Conservation (phyloP, 2,113 vertebrate species). For the Abramis brama region DNA sequence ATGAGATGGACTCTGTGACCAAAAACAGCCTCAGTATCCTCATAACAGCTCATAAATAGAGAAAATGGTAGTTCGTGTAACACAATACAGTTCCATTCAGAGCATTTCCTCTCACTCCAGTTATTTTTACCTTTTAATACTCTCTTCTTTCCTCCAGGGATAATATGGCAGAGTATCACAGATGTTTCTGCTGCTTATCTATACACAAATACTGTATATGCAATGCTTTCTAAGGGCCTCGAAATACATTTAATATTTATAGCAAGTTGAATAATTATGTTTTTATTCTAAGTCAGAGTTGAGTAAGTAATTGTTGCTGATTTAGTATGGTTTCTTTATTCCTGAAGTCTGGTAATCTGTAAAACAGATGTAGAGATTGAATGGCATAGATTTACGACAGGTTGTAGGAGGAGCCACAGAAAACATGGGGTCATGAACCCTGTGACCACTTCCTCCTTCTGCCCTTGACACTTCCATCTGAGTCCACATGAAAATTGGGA, state of each 20-base stretch:
- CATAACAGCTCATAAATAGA: slow-evolving; percentile 20
- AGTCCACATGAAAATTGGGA: background rate
- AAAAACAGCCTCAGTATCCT: slow-evolving; percentile 7
- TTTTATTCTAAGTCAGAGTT: slow-evolving; percentile 1
- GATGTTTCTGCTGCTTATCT: background rate
- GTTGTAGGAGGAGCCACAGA: slow-evolving; percentile 23
- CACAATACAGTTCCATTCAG: slow-evolving; percentile 2
- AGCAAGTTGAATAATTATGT: background rate
- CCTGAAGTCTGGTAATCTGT: background rate
- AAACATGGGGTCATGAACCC: slow-evolving; percentile 14
- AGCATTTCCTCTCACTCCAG: slow-evolving; percentile 11
- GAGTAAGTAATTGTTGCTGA: background rate
- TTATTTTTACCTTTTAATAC: slow-evolving; percentile 10
- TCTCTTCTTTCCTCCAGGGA: background rate
- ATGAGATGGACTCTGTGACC: slow-evolving; percentile 11
- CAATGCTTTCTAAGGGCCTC: background rate
- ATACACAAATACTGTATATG: background rate
- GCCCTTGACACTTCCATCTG: background rate
- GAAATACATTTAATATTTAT: background rate
- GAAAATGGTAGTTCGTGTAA: slow-evolving; percentile 16
- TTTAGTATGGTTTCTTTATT: background rate
- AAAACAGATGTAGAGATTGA: slow-evolving; percentile 5
- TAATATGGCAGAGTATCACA: slow-evolving; percentile 6
- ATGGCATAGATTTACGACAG: slow-evolving; percentile 26
- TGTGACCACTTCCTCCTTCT: background rate